Base-by-base conservation (phyloP, 1,140 invertebrate genomes). In the Drosophila mayri region DNA sequence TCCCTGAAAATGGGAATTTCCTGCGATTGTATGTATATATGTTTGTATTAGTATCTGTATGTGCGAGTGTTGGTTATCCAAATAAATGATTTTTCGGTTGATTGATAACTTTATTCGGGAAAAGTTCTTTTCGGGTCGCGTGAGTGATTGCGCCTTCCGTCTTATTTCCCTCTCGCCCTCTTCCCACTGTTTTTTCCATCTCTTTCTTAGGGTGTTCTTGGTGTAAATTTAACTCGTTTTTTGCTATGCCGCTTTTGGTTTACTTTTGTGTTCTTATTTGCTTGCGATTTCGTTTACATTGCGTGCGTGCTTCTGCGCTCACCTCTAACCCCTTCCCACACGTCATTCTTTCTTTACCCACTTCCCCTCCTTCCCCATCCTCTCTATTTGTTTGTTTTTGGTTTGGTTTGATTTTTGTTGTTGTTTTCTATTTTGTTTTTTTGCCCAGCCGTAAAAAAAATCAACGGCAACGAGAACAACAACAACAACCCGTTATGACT, bases 161-260 rank as follows among this genome's bases (percentile, higher is more conserved):
- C 18, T 37, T 22, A 10, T 10, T 18, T 16, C 12, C 0, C 50
- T 22, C 50, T 35, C 50, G 10, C 6, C 67, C 76, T 46, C 55
- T 41, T 40, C 22, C 22, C 22, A 22, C 22, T 22, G 22, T 22
- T 22, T 32, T 35, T 32, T 16, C 6, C 67, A 73, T 43, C 50
- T 49, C 40, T 44, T 41, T 43, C 46, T 35, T 28, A 8, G 16
- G 6, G 55, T 62, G 37, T 55, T 63, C 38, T 70, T 81, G 68
- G 65, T 87, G 76, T 77, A 87, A 88, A 73, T 74, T 88, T 76
- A 88, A 87, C 83, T 87, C 58, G 76, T 83, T 87, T 68, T 64
- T 83, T 40, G 64, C 54, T 74, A 80, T 70, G 58, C 66, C 50
- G 25, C 61, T 68, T 72, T 81, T 62, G 62, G 46, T 74, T 67